A percentile compares a stretch with the other conserved stretches of the same genome.
Evolutionary conservation across 64 coral and sea anemone species (phyloP).

Genomic region (Montipora capricornis): DNA sequence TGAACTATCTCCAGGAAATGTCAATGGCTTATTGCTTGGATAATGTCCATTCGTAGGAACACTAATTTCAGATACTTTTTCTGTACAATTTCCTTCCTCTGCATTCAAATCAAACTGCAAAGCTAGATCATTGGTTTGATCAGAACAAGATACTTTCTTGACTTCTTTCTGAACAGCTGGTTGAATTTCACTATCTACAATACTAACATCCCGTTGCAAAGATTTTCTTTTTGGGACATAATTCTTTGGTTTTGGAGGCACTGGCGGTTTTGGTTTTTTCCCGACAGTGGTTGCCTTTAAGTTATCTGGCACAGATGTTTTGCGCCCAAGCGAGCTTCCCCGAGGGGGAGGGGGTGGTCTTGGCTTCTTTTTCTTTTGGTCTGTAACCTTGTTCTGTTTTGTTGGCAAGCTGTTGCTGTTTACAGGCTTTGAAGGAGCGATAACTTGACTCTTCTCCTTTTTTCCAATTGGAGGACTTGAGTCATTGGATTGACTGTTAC

Average conservation of each 20-base stretch:
- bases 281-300: not conserved
- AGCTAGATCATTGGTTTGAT: not conserved
- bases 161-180: not conserved
- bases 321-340: constrained; percentile 25
- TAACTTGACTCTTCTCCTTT: not conserved
- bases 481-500: not conserved
- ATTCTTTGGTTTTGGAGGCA: constrained; percentile 48
- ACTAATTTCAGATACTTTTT: not conserved
- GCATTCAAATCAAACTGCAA: not conserved
- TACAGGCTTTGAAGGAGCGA: not conserved
- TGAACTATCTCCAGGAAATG: not conserved
- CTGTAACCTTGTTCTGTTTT: not conserved
- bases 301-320: not conserved
- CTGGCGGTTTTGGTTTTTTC: constrained; percentile 27
- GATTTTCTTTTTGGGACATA: constrained; percentile 14
- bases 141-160: not conserved
- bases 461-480: not conserved
- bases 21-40: not conserved
- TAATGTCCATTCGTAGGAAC: not conserved
- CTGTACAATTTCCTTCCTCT: not conserved
- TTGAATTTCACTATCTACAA: not conserved
- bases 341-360: constrained; percentile 32
- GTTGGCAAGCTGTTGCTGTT: not conserved
- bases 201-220: no score
- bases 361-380: constrained; percentile 11